Evolutionary conservation across 2,113 vertebrate species (phyloP).

Genomic region (Trinectes maculatus): DNA sequence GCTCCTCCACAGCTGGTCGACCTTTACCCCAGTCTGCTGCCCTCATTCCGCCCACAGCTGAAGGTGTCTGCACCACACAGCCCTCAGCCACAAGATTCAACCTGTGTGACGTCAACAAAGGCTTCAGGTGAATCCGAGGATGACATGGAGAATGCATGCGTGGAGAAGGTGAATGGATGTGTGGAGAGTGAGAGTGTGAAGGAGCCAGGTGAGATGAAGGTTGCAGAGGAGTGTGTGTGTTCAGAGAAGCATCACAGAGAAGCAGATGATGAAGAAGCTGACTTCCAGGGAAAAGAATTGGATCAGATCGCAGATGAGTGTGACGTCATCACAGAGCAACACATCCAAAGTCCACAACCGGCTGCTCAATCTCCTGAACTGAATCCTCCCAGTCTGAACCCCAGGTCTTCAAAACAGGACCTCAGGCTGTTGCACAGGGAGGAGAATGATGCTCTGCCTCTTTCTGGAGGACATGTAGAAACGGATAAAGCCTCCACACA

Average conservation of each 20-base stretch:
- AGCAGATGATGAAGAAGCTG: neutral
- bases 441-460: neutral
- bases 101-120: neutral
- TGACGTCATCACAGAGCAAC: neutral
- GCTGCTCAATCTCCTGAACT: neutral
- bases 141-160: neutral
- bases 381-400: neutral
- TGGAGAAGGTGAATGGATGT: neutral
- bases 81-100: neutral
- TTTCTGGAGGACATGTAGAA: neutral
- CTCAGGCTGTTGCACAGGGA: neutral
- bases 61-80: neutral
- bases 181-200: neutral
- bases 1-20: neutral
- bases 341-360: neutral
- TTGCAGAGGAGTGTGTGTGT: neutral
- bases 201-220: neutral
- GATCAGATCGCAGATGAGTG: neutral
- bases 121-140: neutral
- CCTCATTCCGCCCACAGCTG: neutral
- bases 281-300: constrained; percentile 8
- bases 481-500: neutral
- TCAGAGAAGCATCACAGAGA: neutral
- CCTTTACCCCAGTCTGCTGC: neutral
- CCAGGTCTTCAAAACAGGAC: neutral